Evolutionary conservation across 2,113 vertebrate species (phyloP).

Genomic region (Perccottus glenii): DNA sequence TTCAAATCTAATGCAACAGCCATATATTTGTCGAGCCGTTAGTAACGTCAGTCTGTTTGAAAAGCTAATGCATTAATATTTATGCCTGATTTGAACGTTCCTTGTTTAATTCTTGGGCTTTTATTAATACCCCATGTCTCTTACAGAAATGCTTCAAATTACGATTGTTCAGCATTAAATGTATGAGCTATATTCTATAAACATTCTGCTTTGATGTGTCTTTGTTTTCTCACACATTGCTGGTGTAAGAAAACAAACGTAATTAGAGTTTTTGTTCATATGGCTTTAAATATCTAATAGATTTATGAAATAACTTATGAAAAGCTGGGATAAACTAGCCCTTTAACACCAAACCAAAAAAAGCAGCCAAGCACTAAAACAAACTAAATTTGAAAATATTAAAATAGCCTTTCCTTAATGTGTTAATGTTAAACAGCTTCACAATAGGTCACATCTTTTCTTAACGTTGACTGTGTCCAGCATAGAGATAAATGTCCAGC

Average conservation of each 20-base stretch:
- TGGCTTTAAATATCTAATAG: background rate
- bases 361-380: too few relatives aligned
- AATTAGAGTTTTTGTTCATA: slow-evolving; percentile 4
- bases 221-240: background rate
- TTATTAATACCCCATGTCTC: background rate
- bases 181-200: too few relatives aligned
- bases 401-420: too few relatives aligned
- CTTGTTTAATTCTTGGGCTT: background rate
- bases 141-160: background rate
- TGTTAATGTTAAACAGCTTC: too few relatives aligned
- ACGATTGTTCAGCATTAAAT: background rate
- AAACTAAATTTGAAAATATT: too few relatives aligned
- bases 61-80: background rate
- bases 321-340: too few relatives aligned
- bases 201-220: background rate
- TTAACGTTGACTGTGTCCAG: background rate
- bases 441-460: too few relatives aligned
- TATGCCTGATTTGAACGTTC: background rate
- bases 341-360: too few relatives aligned
- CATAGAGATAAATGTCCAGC: background rate
- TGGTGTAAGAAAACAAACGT: slow-evolving; percentile 6
- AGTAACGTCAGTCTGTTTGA: background rate
- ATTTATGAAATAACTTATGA: too few relatives aligned
- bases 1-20: slow-evolving; percentile 4
- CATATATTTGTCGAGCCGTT: background rate